Conservation (phyloP, 1,140 invertebrate genomes). For the Medauroidea extradentata region DNA sequence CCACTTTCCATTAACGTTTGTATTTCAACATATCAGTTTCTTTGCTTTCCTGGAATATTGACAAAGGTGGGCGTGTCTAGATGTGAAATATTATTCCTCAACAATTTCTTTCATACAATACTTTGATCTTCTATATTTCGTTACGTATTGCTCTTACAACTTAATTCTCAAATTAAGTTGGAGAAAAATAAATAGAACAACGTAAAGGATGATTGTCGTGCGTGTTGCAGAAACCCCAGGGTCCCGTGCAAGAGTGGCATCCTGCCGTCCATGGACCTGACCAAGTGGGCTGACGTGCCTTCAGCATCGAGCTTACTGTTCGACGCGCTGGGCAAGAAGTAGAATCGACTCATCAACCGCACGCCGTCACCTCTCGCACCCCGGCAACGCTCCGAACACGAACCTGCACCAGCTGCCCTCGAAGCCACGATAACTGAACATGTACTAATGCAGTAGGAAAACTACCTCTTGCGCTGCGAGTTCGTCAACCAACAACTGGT, state of each 20-base stretch:
- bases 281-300: constrained; percentile 74
- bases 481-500: too few relatives aligned
- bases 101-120: background rate
- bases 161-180: too few relatives aligned
- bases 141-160: background rate
- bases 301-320: constrained; percentile 3
- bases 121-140: background rate
- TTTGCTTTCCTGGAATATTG: too few relatives aligned
- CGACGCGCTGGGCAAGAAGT: constrained; percentile 10
- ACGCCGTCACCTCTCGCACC: background rate
- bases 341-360: background rate
- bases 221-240: constrained; percentile 71
- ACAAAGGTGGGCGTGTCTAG: too few relatives aligned
- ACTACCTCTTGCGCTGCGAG: too few relatives aligned
- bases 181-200: background rate
- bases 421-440: too few relatives aligned
- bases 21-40: too few relatives aligned
- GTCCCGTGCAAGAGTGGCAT: constrained; percentile 84
- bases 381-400: too few relatives aligned
- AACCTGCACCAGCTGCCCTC: too few relatives aligned
- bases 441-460: too few relatives aligned
- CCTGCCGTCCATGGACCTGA: constrained; percentile 78
- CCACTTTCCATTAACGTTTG: too few relatives aligned
- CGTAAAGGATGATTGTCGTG: constrained; percentile 21
- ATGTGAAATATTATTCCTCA: background rate